Evolutionary conservation across 2,113 vertebrate species (phyloP), one percentile per base, ranked within the genome.

Genomic region (Peromyscus californicus): DNA sequence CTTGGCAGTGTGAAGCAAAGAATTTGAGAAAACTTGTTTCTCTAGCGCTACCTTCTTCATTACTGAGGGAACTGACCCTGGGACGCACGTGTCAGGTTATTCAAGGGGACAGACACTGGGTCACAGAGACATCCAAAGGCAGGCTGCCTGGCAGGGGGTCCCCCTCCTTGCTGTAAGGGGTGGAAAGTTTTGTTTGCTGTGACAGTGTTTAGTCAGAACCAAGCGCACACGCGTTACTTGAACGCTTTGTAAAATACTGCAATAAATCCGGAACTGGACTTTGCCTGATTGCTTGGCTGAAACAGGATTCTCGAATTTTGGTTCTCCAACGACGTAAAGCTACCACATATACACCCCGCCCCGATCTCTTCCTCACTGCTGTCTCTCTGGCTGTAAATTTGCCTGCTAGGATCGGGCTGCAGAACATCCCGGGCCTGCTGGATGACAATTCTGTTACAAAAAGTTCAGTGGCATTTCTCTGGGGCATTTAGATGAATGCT

Each of bases 401-500:
- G 94, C 83, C 83, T 94, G 22, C 76, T 79, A n/a, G 29, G 31
- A 54, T 3, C 75, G 19, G 39, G 93, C 39, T 39, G 17, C 0
- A 3, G 17, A 45, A 63, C 17, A 88, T 69, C 75, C 90, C 6
- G 79, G 39, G 72, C 7, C 48, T 42, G 16, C 31, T 61, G 79
- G 70, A 72, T 48, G n/a, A 63, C 48, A 75, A 57, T 22, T 54
- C 4, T 63, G 57, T 61, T 65, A 51, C 61, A 59, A 93, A 42
- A 83, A 87, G 70, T 59, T 74, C 42, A 48, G 75, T 80, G 75
- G 29, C 57, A 17, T 11, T 31, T 93, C 85, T 90, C 89, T 88
- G n/a, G 26, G 29, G 8, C 57, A 69, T 93, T 97, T 97, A 97
- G 86, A 92, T 80, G 16, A 95, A 90, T 45, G 70, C 93, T 80